Percentiles rank a stretch among this genome's conserved stretches.
Conservation (phyloP, 2,113 vertebrate genomes). For the Lonchura striata region DNA sequence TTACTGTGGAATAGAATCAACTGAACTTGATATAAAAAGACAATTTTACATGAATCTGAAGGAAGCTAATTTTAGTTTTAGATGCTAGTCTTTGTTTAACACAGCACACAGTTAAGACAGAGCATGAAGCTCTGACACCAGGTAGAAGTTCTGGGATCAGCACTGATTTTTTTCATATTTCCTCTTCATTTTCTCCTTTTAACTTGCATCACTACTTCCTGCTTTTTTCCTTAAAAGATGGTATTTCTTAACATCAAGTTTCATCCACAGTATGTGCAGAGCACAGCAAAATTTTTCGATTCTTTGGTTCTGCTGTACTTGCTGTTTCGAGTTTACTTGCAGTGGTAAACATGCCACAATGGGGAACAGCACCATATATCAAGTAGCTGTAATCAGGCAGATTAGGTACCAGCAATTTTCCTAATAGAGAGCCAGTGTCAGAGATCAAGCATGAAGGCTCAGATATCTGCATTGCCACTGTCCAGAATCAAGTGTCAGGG, state of each 20-base stretch:
- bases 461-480: background rate
- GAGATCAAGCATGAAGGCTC: slow-evolving; percentile 18
- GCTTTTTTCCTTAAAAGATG: background rate
- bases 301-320: background rate
- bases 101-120: background rate
- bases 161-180: background rate
- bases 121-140: background rate
- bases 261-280: background rate
- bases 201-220: background rate
- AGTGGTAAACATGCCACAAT: slow-evolving; percentile 21
- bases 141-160: background rate
- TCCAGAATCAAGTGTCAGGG: slow-evolving; percentile 33
- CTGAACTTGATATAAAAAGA: background rate
- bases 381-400: slow-evolving; percentile 45
- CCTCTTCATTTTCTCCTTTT: background rate
- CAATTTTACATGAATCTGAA: background rate
- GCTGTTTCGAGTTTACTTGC: background rate
- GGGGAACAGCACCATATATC: slow-evolving; percentile 28
- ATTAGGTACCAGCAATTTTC: slow-evolving; percentile 52
- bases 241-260: background rate
- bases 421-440: slow-evolving; percentile 25
- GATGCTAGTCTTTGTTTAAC: background rate
- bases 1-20: background rate
- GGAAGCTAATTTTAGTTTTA: background rate
- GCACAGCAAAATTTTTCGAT: background rate